These are phyloP conservation scores for Onychostoma macrolepis DNA, from an alignment of 2,113 vertebrate species.

Conservation along the genomic window DNA sequence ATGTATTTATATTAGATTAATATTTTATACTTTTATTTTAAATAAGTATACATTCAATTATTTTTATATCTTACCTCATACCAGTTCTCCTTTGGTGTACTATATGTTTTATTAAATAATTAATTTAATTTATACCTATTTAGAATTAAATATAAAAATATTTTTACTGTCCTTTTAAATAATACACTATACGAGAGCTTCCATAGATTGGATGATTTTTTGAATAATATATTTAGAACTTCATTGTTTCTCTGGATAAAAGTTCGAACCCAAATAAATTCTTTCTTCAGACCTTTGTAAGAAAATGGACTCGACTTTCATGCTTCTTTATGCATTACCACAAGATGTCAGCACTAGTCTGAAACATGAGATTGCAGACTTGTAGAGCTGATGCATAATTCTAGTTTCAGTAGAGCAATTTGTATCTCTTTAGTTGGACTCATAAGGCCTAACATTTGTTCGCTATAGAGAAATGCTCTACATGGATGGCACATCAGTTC, in stretches of 20 bases:
- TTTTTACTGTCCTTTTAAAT: not conserved
- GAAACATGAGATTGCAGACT: not conserved
- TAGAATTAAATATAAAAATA: not conserved
- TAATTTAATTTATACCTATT: not conserved
- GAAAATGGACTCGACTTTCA: not conserved
- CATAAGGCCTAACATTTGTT: not conserved
- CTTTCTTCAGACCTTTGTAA: not conserved
- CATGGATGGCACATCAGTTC: not conserved
- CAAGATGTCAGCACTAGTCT: conserved; percentile 60
- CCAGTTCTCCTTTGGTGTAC: not conserved
- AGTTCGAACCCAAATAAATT: not conserved
- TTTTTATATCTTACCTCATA: not conserved
- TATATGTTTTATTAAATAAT: not conserved
- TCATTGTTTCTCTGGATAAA: not conserved
- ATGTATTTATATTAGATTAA: not conserved
- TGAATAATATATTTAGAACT: not conserved
- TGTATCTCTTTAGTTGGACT: not conserved
- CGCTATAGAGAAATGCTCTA: not conserved
- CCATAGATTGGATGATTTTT: not conserved
- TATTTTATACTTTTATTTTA: not conserved
- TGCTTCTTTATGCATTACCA: conserved; percentile 45
- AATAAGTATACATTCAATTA: not conserved
- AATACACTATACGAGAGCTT: not conserved
- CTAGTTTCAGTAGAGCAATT: not conserved
- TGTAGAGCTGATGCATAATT: not conserved